These are phyloP conservation scores for Pheosia gnoma DNA, from an alignment of 2,888 invertebrate species.

Conservation along the genomic window DNA sequence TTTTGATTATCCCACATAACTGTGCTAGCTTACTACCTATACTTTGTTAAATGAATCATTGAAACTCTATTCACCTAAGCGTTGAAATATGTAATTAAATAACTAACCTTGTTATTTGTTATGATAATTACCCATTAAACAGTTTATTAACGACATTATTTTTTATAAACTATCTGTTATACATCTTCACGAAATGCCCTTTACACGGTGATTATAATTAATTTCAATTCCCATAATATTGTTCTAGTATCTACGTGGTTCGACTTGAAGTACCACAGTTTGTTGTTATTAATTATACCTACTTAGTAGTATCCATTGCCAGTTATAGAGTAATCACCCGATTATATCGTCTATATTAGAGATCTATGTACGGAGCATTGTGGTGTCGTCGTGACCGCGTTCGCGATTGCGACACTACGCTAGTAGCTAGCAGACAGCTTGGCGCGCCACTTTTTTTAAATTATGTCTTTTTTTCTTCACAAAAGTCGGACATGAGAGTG, in stretches of 20 bases:
- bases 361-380: conserved; percentile 46
- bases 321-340: conserved; percentile 25
- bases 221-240: too few relatives aligned
- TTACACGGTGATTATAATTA: too few relatives aligned
- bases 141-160: too few relatives aligned
- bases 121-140: too few relatives aligned
- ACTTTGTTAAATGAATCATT: neutral
- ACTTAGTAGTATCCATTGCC: conserved; percentile 41
- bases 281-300: conserved; percentile 6
- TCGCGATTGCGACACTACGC: conserved; percentile 55
- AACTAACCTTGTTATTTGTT: too few relatives aligned
- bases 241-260: too few relatives aligned
- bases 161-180: too few relatives aligned
- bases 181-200: too few relatives aligned
- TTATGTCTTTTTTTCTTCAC: conserved; percentile 63
- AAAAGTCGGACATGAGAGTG: conserved; percentile 65
- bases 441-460: conserved; percentile 78
- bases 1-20: neutral
- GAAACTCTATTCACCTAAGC: too few relatives aligned
- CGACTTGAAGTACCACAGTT: too few relatives aligned
- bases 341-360: conserved; percentile 21
- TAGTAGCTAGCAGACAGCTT: conserved; percentile 76
- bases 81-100: too few relatives aligned
- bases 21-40: neutral
- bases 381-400: conserved; percentile 48